Base-by-base conservation (phyloP, 2,797 vertebrate genomes). In the Naso thynnoides region DNA sequence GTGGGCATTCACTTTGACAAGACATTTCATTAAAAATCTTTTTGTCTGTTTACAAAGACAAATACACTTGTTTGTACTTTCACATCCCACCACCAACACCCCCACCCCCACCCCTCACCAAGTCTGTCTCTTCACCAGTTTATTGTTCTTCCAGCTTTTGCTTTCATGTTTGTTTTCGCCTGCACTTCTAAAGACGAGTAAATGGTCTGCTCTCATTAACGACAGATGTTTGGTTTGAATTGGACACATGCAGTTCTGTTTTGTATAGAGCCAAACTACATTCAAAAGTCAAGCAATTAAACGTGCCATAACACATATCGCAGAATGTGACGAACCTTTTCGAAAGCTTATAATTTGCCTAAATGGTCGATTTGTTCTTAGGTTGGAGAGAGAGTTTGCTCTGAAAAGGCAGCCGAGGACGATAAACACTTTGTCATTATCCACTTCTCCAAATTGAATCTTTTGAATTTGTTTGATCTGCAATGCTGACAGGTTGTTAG, bases 141-240 rank as follows among this genome's bases (percentile, higher is more conserved):
- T 56, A 13, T 23, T 44, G 16, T 19, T 44, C 11, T 29, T 49
- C 16, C 13, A 5, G 3, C n/a, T 26, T 57, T 70, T 61, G 26
- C 27, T 57, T 31, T 56, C 1, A 6, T 73, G 72, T 86, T 79
- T 86, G 67, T 82, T 82, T 88, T 76, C 13, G 9, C 60, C 58
- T 44, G 45, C n/a, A 11, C 49, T 41, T 83, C 61, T 47, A 33
- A 76, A 18, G 21, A 33, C 27, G 36, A n/a, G 2, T 10, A 47
- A 59, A 42, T 26, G 24, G 16, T 49, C 19, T 63, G 7, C 44
- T 44, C 10, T 74, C 56, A 89, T 84, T 79, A 26, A 49, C 76
- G 44, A 60, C 84, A 81, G 83, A 76, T 88, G 82, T 76, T 79
- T 63, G 42, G 39, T 55, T 68, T 65, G 47, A 56, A 55, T 81